Base-by-base conservation (phyloP, 2,797 vertebrate species). In the Sylvilagus floridanus region DNA sequence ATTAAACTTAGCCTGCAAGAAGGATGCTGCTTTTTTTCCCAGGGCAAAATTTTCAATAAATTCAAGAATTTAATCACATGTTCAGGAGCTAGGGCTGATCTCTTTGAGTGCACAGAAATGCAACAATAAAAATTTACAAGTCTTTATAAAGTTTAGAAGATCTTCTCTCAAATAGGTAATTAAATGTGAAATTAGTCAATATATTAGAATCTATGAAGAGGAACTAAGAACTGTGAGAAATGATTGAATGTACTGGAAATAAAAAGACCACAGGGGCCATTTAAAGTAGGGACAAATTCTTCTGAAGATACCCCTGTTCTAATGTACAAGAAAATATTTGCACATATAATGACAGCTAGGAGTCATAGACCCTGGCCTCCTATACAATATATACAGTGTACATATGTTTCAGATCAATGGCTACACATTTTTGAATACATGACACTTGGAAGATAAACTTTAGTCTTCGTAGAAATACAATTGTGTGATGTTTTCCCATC, bases 181-280 rank as follows among this genome's bases (percentile, higher is more conserved):
- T 95, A 90, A 92, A 84, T 77, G 16, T 94, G 82, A 92, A 93
- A 77, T 92, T 93, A 65, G 32, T 52, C 42, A 87, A 63, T 87
- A 78, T 68, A 87, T 73, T 22, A 65, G 37, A 72, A 82, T 91
- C 37, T 68, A 21, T 93, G 66, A 75, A 89, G 63, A 72, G 66
- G 26, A 57, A 30, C 22, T 72, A 54, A 42, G 19, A 79, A 81
- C 21, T 5, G 7, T 75, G 37, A 85, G 35, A 90, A 83, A 14
- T 42, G 42, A 76, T 26, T 50, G n/a, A 50, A 94, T 71, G 17
- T 68, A 4, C 6, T 77, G 12, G 14, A 77, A 66, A 75, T 47
- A 69, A 87, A 72, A 76, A 85, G 35, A 84, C 7, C 54, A 13
- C 1, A 73, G 26, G 52, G 7, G 2, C 1, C 5, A 35, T 37